Conservation (phyloP, 2,113 vertebrate genomes). For the Microcebus tavaratra region DNA sequence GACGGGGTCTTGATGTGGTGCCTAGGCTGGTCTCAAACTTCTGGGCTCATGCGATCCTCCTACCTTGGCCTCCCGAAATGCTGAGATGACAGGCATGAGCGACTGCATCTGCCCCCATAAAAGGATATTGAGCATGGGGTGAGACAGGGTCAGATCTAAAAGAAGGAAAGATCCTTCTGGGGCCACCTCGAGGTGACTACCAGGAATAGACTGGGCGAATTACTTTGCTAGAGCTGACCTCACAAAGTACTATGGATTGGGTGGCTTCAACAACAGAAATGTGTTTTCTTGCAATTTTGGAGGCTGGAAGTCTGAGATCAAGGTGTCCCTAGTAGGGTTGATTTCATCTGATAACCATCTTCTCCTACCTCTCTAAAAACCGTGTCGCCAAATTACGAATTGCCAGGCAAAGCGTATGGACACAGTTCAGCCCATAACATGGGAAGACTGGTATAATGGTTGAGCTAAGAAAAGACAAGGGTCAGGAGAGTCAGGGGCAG, state of each 20-base stretch:
- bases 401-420: not conserved
- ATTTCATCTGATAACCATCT: not conserved
- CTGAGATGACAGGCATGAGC: not conserved
- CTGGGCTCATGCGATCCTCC: no score
- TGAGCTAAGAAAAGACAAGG: not conserved
- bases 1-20: not conserved
- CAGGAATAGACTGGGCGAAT: not conserved
- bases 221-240: not conserved
- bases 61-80: not conserved
- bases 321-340: not conserved
- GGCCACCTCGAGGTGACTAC: not conserved
- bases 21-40: not conserved
- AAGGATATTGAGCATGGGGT: not conserved
- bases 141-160: not conserved
- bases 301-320: not conserved
- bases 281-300: not conserved
- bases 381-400: not conserved
- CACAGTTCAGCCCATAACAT: not conserved
- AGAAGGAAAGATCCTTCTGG: not conserved
- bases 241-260: not conserved
- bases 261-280: not conserved
- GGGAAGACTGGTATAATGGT: not conserved
- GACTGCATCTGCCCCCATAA: not conserved
- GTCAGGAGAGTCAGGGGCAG: not conserved
- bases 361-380: not conserved